These are phyloP conservation scores for Echinometra lucunter DNA, from an alignment of 53 echinoderm and acorn worm genomes.

Conservation along the genomic window DNA sequence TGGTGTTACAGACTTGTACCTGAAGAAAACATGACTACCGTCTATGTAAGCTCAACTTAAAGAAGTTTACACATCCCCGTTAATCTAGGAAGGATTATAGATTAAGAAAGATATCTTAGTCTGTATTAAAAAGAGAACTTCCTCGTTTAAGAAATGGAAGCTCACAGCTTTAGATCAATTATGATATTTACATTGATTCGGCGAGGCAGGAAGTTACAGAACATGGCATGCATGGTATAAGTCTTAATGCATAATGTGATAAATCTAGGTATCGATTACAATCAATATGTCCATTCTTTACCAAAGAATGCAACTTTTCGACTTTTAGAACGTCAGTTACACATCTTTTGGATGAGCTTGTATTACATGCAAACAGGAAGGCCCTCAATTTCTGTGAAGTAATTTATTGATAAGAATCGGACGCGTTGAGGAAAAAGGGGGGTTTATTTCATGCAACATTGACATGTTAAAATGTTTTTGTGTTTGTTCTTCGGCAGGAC, in stretches of 20 bases:
- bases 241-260: background rate
- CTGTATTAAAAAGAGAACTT: slow-evolving; percentile 25
- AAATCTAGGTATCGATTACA: background rate
- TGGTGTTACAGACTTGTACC: background rate
- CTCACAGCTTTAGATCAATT: slow-evolving; percentile 46
- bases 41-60: background rate
- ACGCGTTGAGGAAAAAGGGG: background rate
- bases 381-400: background rate
- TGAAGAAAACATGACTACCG: background rate
- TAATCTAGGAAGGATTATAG: slow-evolving; percentile 15
- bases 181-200: slow-evolving; percentile 29
- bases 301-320: background rate
- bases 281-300: slow-evolving; percentile 6
- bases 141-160: slow-evolving; percentile 36
- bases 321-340: background rate
- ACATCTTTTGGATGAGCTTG: background rate
- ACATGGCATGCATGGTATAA: background rate
- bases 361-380: background rate
- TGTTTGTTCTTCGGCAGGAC: background rate
- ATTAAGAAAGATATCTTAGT: slow-evolving; percentile 24
- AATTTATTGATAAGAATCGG: slow-evolving; percentile 29
- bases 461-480: background rate
- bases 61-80: background rate
- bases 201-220: background rate
- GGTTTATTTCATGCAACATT: background rate